Base-by-base conservation (phyloP, 2,888 invertebrate genomes). In the Elgonia sp. region DNA sequence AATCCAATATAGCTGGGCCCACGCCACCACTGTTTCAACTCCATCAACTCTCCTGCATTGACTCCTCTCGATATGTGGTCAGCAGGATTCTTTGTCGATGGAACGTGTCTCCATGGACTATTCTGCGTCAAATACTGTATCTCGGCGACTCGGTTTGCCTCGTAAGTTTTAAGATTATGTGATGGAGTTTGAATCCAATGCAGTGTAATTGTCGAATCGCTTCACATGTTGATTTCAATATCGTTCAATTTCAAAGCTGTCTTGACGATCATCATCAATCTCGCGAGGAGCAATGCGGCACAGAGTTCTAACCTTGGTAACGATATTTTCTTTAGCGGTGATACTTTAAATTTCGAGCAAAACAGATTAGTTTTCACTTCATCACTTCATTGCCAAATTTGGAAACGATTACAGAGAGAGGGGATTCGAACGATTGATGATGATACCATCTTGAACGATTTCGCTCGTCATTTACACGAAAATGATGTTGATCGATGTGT, bases 101-200 rank as follows among this genome's bases (percentile, higher is more conserved):
- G 39, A 12, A 81, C 57, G n/a, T 81, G 81, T 14, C 42, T 39
- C 81, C 72, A 81, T 16, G n/a, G 18, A n/a, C 12, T 16, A 18
- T 18, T n/a, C 37, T 9, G 12, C 1, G 69, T 42, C 0, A 42
- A 20, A 2, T 67, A 1, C 5, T 29, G 29, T 3, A 29, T 29
- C 5, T 29, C 5, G 5, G 29, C 29, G 29, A 29, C 29, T 5
- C 29, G 1, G 29, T n/a, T 46, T 2, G 21, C 2, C 5, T 57
- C 37, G 46, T 65, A 67, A 18, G 79, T 55, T 14, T 79, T 50
- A 4, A 46, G 46, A 7, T 53, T 70, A 29, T 55, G 42, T 4
- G 82, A 76, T n/a, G 67, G 42, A 37, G 83, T 67, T 20, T 63
- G 70, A 4, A 83, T 83, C 79, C 77, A 83, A 53, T 72, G 65